These are phyloP conservation scores for Capreolus pygargus DNA, from an alignment of 2,113 vertebrate genomes.

Conservation along the genomic window DNA sequence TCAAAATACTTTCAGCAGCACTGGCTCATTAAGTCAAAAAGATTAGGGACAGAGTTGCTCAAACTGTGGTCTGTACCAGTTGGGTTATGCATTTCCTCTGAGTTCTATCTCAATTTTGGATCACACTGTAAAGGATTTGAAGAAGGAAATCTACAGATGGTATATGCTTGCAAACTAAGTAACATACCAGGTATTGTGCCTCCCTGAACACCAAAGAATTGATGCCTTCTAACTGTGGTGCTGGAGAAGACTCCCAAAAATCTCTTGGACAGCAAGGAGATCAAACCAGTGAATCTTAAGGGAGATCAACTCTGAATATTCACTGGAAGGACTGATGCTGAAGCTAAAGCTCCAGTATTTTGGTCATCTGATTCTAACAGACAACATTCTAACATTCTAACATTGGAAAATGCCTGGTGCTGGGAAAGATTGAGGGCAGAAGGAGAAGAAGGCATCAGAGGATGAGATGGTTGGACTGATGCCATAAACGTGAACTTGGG, in stretches of 20 bases:
- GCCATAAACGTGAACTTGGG: background rate
- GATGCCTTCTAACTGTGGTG: background rate
- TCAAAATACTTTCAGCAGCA: background rate
- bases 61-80: background rate
- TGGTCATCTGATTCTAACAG: background rate
- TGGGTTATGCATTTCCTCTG: background rate
- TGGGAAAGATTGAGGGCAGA: background rate
- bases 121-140: background rate
- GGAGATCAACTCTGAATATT: background rate
- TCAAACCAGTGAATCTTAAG: background rate
- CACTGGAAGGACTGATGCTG: background rate
- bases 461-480: background rate
- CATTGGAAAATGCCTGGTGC: background rate
- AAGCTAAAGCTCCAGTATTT: background rate
- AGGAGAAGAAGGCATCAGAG: background rate
- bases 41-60: background rate
- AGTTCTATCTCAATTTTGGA: background rate
- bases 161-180: background rate
- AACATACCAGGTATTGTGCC: background rate
- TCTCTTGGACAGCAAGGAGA: background rate
- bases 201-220: background rate
- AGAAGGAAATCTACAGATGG: background rate
- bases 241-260: rapidly evolving
- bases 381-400: background rate
- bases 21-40: background rate